These are phyloP conservation scores for Scylla paramamosain DNA, from an alignment of 1,140 invertebrate species.

Conservation along the genomic window DNA sequence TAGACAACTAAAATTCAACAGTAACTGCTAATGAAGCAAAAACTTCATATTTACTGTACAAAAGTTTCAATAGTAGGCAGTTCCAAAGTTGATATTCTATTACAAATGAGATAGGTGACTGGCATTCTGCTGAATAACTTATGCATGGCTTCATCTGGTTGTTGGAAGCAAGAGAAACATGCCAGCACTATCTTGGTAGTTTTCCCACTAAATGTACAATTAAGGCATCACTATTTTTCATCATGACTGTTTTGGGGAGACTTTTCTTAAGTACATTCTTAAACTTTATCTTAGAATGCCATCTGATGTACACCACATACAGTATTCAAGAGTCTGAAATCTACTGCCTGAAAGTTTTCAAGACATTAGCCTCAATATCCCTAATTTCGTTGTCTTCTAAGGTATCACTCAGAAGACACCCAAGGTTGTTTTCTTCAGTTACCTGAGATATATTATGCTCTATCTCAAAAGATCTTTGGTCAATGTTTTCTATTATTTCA, in stretches of 20 bases:
- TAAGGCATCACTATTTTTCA: too few relatives aligned
- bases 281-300: too few relatives aligned
- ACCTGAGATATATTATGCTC: neutral
- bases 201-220: too few relatives aligned
- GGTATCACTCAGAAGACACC: neutral
- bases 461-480: neutral
- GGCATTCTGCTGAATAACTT: too few relatives aligned
- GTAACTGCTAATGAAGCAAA: neutral
- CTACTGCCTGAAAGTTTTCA: neutral
- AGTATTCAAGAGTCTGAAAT: neutral
- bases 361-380: conserved; percentile 13
- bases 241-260: too few relatives aligned
- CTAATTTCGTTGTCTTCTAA: neutral
- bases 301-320: too few relatives aligned
- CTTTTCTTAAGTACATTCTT: too few relatives aligned
- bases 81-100: neutral
- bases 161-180: too few relatives aligned
- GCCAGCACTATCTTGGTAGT: too few relatives aligned
- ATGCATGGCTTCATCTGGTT: too few relatives aligned
- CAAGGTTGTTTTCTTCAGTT: neutral
- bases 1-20: neutral
- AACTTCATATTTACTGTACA: neutral
- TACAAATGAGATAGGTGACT: too few relatives aligned
- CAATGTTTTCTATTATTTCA: neutral
- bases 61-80: neutral